These are phyloP conservation scores for Nansenia antarctica DNA, from an alignment of 2,113 vertebrate species.

Conservation along the genomic window DNA sequence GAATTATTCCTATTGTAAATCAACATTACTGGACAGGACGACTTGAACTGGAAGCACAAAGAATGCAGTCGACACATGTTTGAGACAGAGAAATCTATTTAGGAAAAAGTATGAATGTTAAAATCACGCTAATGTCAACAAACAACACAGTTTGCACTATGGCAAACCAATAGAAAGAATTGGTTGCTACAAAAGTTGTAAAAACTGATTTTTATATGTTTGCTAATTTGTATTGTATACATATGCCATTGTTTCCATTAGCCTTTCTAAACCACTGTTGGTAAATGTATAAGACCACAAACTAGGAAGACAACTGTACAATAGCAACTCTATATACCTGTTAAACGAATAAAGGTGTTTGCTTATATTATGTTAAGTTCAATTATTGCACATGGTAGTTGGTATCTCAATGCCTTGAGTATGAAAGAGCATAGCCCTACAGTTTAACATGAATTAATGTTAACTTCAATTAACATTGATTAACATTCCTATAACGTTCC, in stretches of 20 bases:
- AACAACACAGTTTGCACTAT: conserved; percentile 90
- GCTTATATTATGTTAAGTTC: conserved; percentile 77
- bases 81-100: conserved; percentile 60
- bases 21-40: conserved; percentile 78
- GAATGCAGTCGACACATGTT: conserved; percentile 75
- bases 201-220: conserved; percentile 91
- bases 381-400: conserved; percentile 43
- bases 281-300: conserved; percentile 82
- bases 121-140: conserved; percentile 77
- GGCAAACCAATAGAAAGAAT: conserved; percentile 86
- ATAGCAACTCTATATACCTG: conserved; percentile 77
- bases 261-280: conserved; percentile 90
- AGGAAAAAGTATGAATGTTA: conserved; percentile 61
- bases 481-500: neutral
- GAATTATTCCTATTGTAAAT: conserved; percentile 82
- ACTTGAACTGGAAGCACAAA: conserved; percentile 80
- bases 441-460: no score
- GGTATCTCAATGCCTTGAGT: neutral
- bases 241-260: conserved; percentile 89
- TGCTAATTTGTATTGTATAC: conserved; percentile 92
- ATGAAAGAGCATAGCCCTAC: no score
- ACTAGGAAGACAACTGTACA: conserved; percentile 77
- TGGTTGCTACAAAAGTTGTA: conserved; percentile 92
- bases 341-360: conserved; percentile 82
- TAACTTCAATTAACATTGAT: no score